Base-by-base conservation (phyloP, 1,140 invertebrate genomes). In the Trachymyrmex septentrionalis region DNA sequence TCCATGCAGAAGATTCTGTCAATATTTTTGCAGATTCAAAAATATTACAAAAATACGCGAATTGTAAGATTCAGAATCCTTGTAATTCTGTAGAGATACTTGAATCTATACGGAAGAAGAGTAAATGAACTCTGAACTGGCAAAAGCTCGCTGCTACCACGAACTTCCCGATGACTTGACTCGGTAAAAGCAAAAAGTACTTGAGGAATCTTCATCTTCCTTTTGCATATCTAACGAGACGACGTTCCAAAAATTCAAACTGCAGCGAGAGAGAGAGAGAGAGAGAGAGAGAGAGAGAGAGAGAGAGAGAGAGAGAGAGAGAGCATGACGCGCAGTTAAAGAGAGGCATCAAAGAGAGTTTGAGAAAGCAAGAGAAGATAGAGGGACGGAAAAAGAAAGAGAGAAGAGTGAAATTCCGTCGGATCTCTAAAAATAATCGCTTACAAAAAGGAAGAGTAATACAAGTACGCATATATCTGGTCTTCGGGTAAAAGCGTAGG, bases 351-450 rank as follows among this genome's bases (percentile, higher is more conserved):
- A 77, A 81, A 44, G 75, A 53, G 44, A 67, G 57, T 55, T 50
- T 19, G 67, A 75, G 59, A 44, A 38, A 63, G 27, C 27, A 55
- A 86, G 61, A 30, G 50, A 64, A 63, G 66, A 14, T 4, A 53
- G 38, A 77, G 30, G 75, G 77, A 85, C 72, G 66, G 16, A 10
- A 14, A 50, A 63, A 30, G 86, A 50, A 19, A 30, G 69, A 77
- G 66, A 77, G 71, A 82, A 55, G 80, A 86, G 86, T 78, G 86
- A 80, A 86, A 92, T 92, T 92, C 82, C 88, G 81, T 72, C 63
- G 75, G 55, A 30, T n/a, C 63, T 88, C 91, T 91, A 92, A 92
- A 92, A 92, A 91, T 92, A 92, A 87, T 85, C 67, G 50, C 50
- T 82, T 82, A 86, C 69, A 88, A 90, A 91, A 87, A 87, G 77